Evolutionary conservation across 2,113 vertebrate species (phyloP), one percentile per base, ranked within the genome.

Genomic region (Nicator chloris): DNA sequence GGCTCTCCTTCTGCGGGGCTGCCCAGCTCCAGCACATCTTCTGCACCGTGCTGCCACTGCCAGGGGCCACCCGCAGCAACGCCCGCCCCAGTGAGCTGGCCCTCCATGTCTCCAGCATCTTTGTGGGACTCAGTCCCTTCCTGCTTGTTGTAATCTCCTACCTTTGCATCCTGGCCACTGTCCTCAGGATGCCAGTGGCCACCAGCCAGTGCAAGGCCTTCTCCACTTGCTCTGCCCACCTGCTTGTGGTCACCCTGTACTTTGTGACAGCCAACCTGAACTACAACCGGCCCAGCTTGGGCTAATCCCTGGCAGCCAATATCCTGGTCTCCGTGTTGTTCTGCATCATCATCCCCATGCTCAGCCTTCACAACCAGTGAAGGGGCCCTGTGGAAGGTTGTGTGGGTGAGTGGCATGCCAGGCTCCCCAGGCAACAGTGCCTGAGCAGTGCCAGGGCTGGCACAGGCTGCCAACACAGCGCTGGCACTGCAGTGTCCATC

Each of bases 401-500:
- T 83, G 73, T 0, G 28, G 21, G 8, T 22, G 6, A 0, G 20
- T 1, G 27, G 26, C 39, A 6, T 0, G 0, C 19, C 0, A 1
- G 31, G 65, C 40, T 44, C 24, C 16, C 17, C 9, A 0, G 30
- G 64, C 14, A 23, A 20, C 15, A 4, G 3, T 0, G 9, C n/a
- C 5, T 71, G 82, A 90, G 47, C 64, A 1, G 2, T 3, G 16
- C 33, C 23, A 28, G 51, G 22, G 45, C 54, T 53, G 56, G 14
- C 13, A 8, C 26, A 13, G 63, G 17, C 37, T 7, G 42, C 33
- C 23, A 14, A 0, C 11, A 22, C 1, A 3, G 33, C 0, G 0
- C 39, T 0, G 2, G n/a, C 10, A 21, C n/a, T 8, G 27, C 60
- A 10, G 5, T 0, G 6, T 13, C 19, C 1, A 0, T 5, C 47